A percentile compares a stretch with the other conserved stretches of the same genome.
Evolutionary conservation across 2,888 invertebrate species (phyloP).

Genomic region (Lutraria lutraria): DNA sequence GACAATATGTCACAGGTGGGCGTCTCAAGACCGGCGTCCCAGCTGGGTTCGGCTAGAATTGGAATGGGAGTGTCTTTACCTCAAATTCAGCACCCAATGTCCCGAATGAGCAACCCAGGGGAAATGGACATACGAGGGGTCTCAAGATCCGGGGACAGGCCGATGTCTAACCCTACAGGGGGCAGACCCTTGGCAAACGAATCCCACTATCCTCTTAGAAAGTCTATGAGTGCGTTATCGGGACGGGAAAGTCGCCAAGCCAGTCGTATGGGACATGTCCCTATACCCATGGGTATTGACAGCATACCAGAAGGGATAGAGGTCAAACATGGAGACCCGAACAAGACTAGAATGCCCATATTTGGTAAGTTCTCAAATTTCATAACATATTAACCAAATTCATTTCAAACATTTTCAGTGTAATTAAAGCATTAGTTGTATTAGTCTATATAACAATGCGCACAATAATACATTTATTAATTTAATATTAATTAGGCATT

Average conservation of each 20-base stretch:
- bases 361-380: conserved; percentile 83
- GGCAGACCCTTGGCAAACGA: conserved; percentile 83
- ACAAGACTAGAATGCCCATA: conserved; percentile 83
- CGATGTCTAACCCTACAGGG: conserved; percentile 71
- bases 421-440: background rate
- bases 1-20: conserved; percentile 81
- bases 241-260: conserved; percentile 74
- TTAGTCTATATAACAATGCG: background rate
- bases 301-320: conserved; percentile 85
- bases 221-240: conserved; percentile 74
- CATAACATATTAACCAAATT: conserved; percentile 29
- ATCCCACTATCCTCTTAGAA: conserved; percentile 73
- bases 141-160: conserved; percentile 80
- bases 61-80: conserved; percentile 78
- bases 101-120: conserved; percentile 82
- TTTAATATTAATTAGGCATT: background rate
- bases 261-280: conserved; percentile 60
- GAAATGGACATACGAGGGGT: conserved; percentile 82
- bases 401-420: background rate
- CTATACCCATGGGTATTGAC: conserved; percentile 69
- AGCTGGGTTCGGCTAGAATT: conserved; percentile 71
- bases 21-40: conserved; percentile 72
- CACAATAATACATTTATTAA: background rate
- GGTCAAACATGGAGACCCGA: conserved; percentile 83
- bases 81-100: conserved; percentile 85